Evolutionary conservation across 2,888 invertebrate species (phyloP), one percentile per base, ranked within the genome.

Genomic region (Pyrocoelia pectoralis): DNA sequence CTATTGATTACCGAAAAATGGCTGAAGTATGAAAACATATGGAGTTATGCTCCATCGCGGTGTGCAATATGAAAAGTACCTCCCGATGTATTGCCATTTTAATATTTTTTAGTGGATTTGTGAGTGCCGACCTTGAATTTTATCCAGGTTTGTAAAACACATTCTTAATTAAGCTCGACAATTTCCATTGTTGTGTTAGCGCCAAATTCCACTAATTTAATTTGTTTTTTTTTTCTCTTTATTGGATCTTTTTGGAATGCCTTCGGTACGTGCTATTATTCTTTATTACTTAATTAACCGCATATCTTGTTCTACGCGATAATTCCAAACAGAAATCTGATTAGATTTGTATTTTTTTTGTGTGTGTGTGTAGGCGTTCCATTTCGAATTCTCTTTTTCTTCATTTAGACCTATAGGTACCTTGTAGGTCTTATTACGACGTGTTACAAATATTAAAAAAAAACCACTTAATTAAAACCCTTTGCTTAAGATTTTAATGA

Each of bases 1-100:
- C 66, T 79, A 80, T 80, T 77, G 80, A 80, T 79, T 76, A 74
- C 53, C 69, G 68, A 71, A 79, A 79, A 72, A 79, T 80, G 79
- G 79, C 77, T 72, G 76, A 73, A 66, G 68, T 71, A 73, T 75
- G 75, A 76, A 74, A 80, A 77, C 80, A 80, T 80, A 81, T 81
- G 79, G 79, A 77, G 73, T 77, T 24, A 72, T 77, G 74, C 67
- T 73, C 65, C 65, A 65, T 67, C 71, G 68, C 65, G 65, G 65
- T 71, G 48, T 72, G 71, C 76, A 79, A 74, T 73, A 80, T 79
- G 79, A 79, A 74, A 76, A 74, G 73, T 72, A 66, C 73, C 66
- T 74, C 77, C 67, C 68, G 76, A 72, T 72, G 73, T 69, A 68
- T 74, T 75, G 76, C 77, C 76, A 74, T 74, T 62, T 73, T 75